Percentiles rank a stretch among this genome's conserved stretches.
Evolutionary conservation across 2,888 invertebrate species (phyloP).

Genomic region (Campoplex nolae): DNA sequence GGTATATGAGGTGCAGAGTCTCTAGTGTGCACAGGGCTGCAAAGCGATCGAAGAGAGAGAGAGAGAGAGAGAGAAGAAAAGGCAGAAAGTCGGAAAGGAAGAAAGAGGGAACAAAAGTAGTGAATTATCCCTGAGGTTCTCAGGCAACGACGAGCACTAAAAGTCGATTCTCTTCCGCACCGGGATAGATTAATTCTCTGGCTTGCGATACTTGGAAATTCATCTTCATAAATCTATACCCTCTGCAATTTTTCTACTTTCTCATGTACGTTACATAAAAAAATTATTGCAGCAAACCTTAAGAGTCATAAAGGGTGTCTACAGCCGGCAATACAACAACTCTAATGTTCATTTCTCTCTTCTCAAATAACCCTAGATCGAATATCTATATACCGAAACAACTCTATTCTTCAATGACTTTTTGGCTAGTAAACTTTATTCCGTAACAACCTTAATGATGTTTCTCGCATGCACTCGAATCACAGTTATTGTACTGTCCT

Average conservation of each 20-base stretch:
- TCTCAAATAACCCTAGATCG: no score
- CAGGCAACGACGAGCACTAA: conserved; percentile 37
- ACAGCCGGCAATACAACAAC: no score
- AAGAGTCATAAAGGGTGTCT: no score
- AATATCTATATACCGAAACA: no score
- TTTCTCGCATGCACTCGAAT: no score
- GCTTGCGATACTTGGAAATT: conserved; percentile 25
- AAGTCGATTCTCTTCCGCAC: conserved; percentile 43
- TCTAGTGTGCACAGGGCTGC: conserved; percentile 18
- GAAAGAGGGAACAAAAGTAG: conserved; percentile 23
- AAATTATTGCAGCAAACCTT: no score
- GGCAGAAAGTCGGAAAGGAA: not conserved
- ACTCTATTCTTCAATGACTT: no score
- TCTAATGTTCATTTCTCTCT: no score
- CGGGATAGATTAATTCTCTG: conserved; percentile 37
- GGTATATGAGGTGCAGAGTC: conserved; percentile 27
- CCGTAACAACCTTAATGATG: no score
- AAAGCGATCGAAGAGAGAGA: not conserved
- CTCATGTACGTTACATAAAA: not conserved
- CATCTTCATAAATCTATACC: conserved; percentile 29
- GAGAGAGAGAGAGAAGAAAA: not conserved
- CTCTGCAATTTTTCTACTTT: not conserved
- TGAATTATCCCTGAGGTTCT: conserved; percentile 42
- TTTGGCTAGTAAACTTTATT: no score
- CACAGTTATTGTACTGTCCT: not conserved